Base-by-base conservation (phyloP, 2,113 vertebrate genomes). In the Zosterops borbonicus region DNA sequence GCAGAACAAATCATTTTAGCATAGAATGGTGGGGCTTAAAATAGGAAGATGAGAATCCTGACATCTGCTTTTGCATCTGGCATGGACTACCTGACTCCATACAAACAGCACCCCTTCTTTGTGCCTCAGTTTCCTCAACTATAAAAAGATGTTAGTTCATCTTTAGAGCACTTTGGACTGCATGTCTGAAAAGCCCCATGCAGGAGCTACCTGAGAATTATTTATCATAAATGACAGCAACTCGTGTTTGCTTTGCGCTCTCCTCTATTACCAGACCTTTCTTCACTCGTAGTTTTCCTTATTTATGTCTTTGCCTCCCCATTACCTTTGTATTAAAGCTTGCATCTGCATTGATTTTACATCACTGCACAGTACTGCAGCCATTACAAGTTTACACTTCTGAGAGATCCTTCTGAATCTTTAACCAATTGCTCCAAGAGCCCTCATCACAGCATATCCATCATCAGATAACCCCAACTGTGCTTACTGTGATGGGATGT, bases 261-360 rank as follows among this genome's bases (percentile, higher is more conserved):
- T 58, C 79, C 77, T 94, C 92, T 83, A 93, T 97, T 83, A 93
- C 79, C 73, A 89, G 60, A 52, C 79, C 64, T 88, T 94, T 94
- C 92, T 94, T 94, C 90, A 44, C 52, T 70, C 0, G 1, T 91
- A 93, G 82, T 97, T 95, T 93, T 95, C 90, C 68, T 96, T 97
- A 95, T 96, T 96, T 96, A 96, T 96, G 93, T 90, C 92, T 93
- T 88, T 81, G 85, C 82, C 37, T 96, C 49, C 83, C 93, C 85
- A 93, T 97, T 96, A 96, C 85, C 85, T 90, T 83, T 78, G 76
- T 6, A 25, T 83, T 96, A 93, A 90, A 92, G 88, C 87, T 95
- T 5, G 3, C 64, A 85, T 97, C 92, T 94, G 75, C 93, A 96
- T 96, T 96, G 95, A 96, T 96, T 96, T 97, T 96, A 95, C 92